Conservation (phyloP, 2,797 vertebrate genomes). For the Kryptolebias ocellatus region DNA sequence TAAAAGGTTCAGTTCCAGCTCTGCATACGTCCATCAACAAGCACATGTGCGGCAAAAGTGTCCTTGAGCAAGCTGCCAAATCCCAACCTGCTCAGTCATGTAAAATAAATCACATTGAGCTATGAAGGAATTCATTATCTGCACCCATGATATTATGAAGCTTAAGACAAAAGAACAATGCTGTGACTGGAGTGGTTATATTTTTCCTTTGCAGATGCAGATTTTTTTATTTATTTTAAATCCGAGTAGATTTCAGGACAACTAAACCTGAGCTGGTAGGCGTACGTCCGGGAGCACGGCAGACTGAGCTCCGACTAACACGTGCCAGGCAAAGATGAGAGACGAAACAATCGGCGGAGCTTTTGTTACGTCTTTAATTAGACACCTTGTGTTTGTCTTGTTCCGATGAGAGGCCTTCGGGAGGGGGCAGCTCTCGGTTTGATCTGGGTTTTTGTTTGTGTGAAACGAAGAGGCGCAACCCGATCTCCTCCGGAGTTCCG, state of each 20-base stretch:
- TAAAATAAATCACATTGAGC: constrained; percentile 32
- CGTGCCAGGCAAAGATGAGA: constrained; percentile 31
- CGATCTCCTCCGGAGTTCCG: constrained; percentile 5
- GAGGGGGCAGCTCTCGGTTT: constrained; percentile 21
- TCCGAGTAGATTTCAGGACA: constrained; percentile 26
- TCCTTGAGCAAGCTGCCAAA: constrained; percentile 51
- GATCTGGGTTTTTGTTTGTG: constrained; percentile 41
- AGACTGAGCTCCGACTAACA: neutral
- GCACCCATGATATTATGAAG: constrained; percentile 25
- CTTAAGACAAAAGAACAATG: constrained; percentile 41
- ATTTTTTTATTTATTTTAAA: constrained; percentile 1
- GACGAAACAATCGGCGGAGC: constrained; percentile 54
- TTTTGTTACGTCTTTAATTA: constrained; percentile 73
- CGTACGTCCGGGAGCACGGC: constrained; percentile 11
- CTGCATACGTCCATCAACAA: constrained; percentile 42
- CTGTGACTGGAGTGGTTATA: neutral
- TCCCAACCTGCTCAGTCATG: constrained; percentile 46
- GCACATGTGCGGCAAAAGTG: constrained; percentile 26
- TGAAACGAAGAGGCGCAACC: constrained; percentile 38
- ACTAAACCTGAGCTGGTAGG: constrained; percentile 12
- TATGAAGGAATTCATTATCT: constrained; percentile 47
- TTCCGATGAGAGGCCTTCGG: constrained; percentile 40
- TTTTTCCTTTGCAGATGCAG: constrained; percentile 2
- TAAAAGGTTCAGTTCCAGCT: constrained; percentile 42
- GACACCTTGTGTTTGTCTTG: constrained; percentile 54